A percentile compares a stretch with the other conserved stretches of the same genome.
These are phyloP conservation scores for Myrmecobius fasciatus DNA, from an alignment of 2,113 vertebrate species.

Conservation along the genomic window DNA sequence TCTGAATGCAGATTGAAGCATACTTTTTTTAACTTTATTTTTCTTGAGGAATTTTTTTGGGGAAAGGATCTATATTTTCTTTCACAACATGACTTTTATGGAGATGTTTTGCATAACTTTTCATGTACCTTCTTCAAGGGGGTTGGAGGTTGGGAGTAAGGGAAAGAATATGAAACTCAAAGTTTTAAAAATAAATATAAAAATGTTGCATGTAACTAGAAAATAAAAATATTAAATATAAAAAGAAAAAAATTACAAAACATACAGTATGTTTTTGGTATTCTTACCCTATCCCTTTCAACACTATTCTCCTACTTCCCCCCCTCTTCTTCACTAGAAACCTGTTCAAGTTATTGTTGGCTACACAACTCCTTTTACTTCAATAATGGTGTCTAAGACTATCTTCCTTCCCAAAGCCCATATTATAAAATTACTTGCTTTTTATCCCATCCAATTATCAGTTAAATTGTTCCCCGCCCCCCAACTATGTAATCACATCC, in stretches of 20 bases:
- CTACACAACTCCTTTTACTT: background rate
- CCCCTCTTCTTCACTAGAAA: background rate
- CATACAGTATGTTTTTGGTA: background rate
- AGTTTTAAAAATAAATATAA: too few species aligned
- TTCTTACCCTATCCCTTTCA: background rate
- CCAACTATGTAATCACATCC: background rate
- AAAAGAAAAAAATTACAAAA: background rate
- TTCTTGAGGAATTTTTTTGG: too few species aligned
- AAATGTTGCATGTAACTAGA: too few species aligned
- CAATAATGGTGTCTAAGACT: background rate
- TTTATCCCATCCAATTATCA: background rate
- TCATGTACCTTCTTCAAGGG: too few species aligned
- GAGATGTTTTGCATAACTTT: too few species aligned
- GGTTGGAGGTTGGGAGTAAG: too few species aligned
- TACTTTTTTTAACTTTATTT: too few species aligned
- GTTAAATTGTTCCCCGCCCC: background rate
- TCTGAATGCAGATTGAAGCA: too few species aligned
- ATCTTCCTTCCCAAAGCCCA: background rate
- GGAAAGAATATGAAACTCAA: too few species aligned
- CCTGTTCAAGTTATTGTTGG: background rate
- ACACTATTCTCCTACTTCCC: background rate
- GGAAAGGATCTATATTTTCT: too few species aligned
- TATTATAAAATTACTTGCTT: background rate
- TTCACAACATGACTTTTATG: too few species aligned
- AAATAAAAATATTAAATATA: too few species aligned